Conservation (phyloP, 2,888 invertebrate genomes). For the Palloptera scutellata region DNA sequence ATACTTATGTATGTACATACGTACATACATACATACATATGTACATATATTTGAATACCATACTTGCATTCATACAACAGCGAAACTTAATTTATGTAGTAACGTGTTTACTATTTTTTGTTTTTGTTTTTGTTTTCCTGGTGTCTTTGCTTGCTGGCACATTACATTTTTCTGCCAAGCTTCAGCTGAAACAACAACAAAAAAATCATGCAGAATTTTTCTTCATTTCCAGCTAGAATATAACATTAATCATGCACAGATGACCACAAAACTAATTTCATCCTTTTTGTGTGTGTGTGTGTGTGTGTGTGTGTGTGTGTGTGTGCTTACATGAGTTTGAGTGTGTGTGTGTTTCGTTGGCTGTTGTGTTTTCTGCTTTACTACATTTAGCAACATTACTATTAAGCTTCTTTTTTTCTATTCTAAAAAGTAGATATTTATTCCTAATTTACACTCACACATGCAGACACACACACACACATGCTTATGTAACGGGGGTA, state of each 20-base stretch:
- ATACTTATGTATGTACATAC: too few relatives aligned
- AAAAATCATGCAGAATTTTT: neutral
- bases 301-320: conserved; percentile 8
- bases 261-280: conserved; percentile 46
- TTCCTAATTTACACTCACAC: too few relatives aligned
- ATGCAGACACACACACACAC: too few relatives aligned
- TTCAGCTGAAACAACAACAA: neutral
- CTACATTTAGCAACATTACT: too few relatives aligned
- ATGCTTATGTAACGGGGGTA: too few relatives aligned
- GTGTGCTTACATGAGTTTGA: neutral
- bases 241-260: conserved; percentile 44
- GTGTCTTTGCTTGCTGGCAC: neutral
- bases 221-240: conserved; percentile 12
- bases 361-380: too few relatives aligned
- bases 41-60: too few relatives aligned
- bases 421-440: too few relatives aligned
- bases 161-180: neutral
- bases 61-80: too few relatives aligned
- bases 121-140: neutral
- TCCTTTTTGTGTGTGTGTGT: conserved; percentile 19
- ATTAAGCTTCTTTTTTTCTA: too few relatives aligned
- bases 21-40: too few relatives aligned
- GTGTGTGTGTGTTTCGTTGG: neutral
- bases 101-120: neutral
- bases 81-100: conserved; percentile 18